Evolutionary conservation across 2,797 vertebrate species (phyloP), one percentile per base, ranked within the genome.

Genomic region (Sebastes reedi): DNA sequence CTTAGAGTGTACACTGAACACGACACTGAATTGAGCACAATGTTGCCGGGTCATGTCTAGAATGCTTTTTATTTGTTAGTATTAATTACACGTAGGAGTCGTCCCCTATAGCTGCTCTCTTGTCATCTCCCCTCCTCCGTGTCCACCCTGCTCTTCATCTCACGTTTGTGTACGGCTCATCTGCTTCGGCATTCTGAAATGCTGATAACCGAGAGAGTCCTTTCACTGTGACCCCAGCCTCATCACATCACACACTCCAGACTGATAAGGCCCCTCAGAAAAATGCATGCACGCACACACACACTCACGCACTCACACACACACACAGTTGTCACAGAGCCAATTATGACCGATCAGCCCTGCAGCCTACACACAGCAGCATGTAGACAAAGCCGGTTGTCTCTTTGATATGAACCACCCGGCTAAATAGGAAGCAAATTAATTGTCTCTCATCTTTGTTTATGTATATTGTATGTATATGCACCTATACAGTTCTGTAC

Each of bases 401-500:
- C 94, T 93, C 90, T 92, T 94, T 95, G 95, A 96, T 96, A 95
- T 94, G 93, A 93, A 86, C 88, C 80, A 32, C 39, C 13, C 25
- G 67, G 89, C 92, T 94, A 95, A 96, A 93, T 85, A 93, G 34
- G 92, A 92, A 95, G 91, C 87, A 95, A 96, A 96, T 96, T 88
- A 93, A 96, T 96, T 96, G 92, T 50, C 46, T 50, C 46, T 50
- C 46, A 50, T 50, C 46, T 50, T 50, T 50, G 46, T 50, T 20
- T 50, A 20, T 50, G 46, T 50, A 50, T 50, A 50, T 50, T 50
- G 46, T 50, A 50, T 50, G 46, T 50, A 20, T 50, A 50, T 50
- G 46, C 46, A 50, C 16, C 18, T 50, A 20, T 20, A 50, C 46
- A 50, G 46, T 50, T 50, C 46, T 50, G 18, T 50, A 20, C 18